Percentiles rank a stretch among this genome's conserved stretches.
Conservation (phyloP, 2,888 invertebrate species). For the Diaphora mendica region DNA sequence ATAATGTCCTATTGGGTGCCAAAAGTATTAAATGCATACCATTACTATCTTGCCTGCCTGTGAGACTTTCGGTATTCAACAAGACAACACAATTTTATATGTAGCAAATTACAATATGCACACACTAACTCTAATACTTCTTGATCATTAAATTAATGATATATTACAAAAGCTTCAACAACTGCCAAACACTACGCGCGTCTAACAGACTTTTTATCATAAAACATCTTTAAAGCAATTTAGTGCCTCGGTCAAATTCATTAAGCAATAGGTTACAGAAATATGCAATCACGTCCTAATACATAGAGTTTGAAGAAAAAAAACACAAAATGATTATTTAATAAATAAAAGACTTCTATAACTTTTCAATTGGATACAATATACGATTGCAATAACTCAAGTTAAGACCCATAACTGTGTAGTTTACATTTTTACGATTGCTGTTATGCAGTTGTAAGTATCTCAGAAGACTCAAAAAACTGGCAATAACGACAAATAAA, state of each 20-base stretch:
- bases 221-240: constrained; percentile 16
- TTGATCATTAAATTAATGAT: not conserved
- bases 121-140: constrained; percentile 7
- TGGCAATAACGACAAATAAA: constrained; percentile 13
- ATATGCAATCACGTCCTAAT: constrained; percentile 41
- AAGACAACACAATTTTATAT: not conserved
- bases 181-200: not conserved
- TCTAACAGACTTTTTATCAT: not conserved
- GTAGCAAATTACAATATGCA: not conserved
- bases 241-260: constrained; percentile 33
- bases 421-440: constrained; percentile 6
- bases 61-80: not conserved
- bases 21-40: not conserved
- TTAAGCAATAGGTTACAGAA: constrained; percentile 48
- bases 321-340: constrained; percentile 39
- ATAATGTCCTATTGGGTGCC: not conserved
- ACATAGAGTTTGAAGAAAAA: constrained; percentile 35
- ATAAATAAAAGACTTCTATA: constrained; percentile 32
- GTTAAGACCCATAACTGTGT: not conserved
- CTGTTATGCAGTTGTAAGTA: constrained; percentile 9
- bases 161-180: not conserved
- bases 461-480: not conserved
- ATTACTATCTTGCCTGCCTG: not conserved
- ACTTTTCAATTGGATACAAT: constrained; percentile 29
- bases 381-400: not conserved